Percentiles rank a stretch among this genome's conserved stretches.
Evolutionary conservation across 2,888 invertebrate species (phyloP).

Genomic region (Celastrina argiolus): DNA sequence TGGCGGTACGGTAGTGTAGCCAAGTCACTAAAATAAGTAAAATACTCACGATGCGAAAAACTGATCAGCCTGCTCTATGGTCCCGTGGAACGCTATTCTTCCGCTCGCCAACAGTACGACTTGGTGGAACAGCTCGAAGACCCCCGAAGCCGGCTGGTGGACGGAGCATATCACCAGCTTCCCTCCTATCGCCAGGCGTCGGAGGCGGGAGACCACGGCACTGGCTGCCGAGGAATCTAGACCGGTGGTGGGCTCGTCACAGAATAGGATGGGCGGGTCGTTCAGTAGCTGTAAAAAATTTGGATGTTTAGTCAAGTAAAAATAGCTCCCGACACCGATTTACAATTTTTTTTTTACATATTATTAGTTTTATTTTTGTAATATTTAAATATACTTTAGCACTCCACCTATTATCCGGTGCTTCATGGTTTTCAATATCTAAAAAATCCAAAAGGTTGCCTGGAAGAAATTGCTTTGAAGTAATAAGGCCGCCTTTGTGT

Average conservation of each 20-base stretch:
- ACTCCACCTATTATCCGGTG: too few species aligned
- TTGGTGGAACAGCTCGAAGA: conserved; percentile 89
- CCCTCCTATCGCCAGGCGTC: conserved; percentile 80
- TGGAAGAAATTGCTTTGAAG: too few species aligned
- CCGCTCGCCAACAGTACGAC: conserved; percentile 88
- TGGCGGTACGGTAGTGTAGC: too few species aligned
- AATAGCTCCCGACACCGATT: too few species aligned
- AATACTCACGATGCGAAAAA: conserved; percentile 83
- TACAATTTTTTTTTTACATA: too few species aligned
- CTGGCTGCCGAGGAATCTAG: conserved; percentile 93
- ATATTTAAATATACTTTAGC: too few species aligned
- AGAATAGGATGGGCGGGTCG: conserved; percentile 92
- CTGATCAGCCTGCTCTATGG: conserved; percentile 80
- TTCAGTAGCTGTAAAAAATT: conserved; percentile 82
- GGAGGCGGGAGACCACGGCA: conserved; percentile 84
- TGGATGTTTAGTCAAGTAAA: background rate
- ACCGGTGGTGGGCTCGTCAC: conserved; percentile 96
- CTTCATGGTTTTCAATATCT: too few species aligned
- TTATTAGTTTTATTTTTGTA: too few species aligned
- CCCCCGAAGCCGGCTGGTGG: conserved; percentile 93
- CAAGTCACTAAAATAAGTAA: conserved; percentile 10
- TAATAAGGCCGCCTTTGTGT: too few species aligned
- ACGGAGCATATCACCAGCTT: conserved; percentile 92
- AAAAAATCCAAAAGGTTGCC: too few species aligned
- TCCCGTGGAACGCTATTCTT: conserved; percentile 87